Evolutionary conservation across 2,797 vertebrate species (phyloP).

Genomic region (Acrocephalus scirpaceus): DNA sequence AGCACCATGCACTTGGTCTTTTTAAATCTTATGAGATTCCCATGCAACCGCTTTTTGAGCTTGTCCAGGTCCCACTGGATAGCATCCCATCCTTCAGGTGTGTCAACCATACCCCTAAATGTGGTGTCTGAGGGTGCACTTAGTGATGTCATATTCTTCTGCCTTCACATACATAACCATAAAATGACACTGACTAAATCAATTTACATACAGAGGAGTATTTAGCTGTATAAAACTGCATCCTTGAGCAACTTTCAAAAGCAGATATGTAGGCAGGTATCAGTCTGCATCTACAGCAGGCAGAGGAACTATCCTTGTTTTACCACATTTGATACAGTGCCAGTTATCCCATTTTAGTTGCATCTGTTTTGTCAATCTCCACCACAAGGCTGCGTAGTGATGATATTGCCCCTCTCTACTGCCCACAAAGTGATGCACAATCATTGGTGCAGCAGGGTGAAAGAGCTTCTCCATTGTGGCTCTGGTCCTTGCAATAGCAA

Average conservation of each 20-base stretch:
- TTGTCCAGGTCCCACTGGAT: background rate
- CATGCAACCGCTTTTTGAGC: background rate
- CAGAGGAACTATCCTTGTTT: background rate
- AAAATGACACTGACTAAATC: background rate
- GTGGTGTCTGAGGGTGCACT: background rate
- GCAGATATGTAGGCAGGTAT: background rate
- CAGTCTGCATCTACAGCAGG: background rate
- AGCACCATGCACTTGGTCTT: background rate
- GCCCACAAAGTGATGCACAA: background rate
- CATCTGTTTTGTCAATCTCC: background rate
- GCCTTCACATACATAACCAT: accelerated
- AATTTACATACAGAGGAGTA: background rate
- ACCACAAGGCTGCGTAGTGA: background rate
- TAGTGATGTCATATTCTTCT: background rate
- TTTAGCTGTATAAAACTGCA: background rate
- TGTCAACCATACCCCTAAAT: background rate
- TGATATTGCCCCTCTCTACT: background rate
- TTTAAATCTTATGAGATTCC: background rate
- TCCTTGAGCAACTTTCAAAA: background rate
- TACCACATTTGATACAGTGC: background rate
- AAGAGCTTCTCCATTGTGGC: background rate
- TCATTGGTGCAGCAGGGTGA: background rate
- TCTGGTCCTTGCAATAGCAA: background rate
- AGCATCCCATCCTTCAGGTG: background rate
- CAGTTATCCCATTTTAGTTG: background rate